Conservation (phyloP, 2,888 invertebrate genomes). For the Torymus aiolomorphi region DNA sequence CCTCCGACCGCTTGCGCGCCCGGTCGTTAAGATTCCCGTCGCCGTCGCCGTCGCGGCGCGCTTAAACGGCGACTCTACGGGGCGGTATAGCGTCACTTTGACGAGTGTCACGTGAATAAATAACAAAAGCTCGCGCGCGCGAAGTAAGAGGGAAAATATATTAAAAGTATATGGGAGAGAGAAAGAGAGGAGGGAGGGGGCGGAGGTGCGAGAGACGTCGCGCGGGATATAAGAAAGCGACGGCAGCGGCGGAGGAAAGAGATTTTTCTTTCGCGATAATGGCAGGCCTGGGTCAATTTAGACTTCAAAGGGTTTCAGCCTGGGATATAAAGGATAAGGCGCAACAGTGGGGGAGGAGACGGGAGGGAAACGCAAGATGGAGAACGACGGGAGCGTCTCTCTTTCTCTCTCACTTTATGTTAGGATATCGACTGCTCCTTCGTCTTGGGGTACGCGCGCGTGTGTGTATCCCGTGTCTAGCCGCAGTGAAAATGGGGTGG, state of each 20-base stretch:
- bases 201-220: not conserved
- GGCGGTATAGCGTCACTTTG: slow-evolving; percentile 57
- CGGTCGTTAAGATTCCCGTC: slow-evolving; percentile 13
- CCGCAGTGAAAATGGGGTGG: too few species aligned
- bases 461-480: too few species aligned
- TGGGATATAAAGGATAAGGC: slow-evolving; percentile 59
- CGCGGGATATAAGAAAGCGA: not conserved
- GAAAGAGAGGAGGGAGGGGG: not conserved
- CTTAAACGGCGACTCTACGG: slow-evolving; percentile 34
- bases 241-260: slow-evolving; percentile 33
- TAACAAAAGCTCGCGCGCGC: slow-evolving; percentile 55
- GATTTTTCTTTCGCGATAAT: slow-evolving; percentile 64
- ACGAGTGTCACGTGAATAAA: slow-evolving; percentile 59
- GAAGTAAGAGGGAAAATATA: slow-evolving; percentile 7
- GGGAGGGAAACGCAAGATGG: slow-evolving; percentile 4
- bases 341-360: not conserved
- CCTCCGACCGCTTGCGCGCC: not conserved
- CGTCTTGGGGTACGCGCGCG: too few species aligned
- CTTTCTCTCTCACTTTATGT: too few species aligned
- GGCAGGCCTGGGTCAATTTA: slow-evolving; percentile 68
- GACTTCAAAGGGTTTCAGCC: slow-evolving; percentile 67
- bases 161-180: slow-evolving; percentile 1
- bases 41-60: not conserved
- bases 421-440: too few species aligned
- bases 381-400: not conserved